phyloP scores from a whole-genome alignment of 2,888 invertebrate species.

The Philhelius pedissequus region DNA sequence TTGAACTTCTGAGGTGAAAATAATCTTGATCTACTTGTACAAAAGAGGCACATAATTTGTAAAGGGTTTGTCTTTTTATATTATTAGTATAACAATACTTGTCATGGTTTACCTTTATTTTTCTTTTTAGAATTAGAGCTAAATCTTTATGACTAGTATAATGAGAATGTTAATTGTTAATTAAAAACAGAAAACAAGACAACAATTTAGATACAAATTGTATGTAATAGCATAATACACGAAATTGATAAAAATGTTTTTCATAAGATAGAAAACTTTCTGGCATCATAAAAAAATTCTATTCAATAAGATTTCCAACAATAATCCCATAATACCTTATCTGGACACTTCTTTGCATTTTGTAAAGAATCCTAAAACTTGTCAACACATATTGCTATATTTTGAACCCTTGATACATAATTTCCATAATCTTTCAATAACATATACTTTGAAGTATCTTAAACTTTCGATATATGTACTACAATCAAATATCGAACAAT shows the following conservation, averaged over 20 bases:
- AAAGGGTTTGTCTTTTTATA: background rate
- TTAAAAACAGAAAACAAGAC: background rate
- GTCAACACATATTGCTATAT: background rate
- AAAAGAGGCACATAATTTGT: constrained; percentile 13
- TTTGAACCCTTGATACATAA: background rate
- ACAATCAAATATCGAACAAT: background rate
- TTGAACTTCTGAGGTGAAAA: constrained; percentile 52
- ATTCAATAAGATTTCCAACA: background rate
- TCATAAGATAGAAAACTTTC: too few relatives aligned
- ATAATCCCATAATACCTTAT: background rate
- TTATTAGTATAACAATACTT: background rate
- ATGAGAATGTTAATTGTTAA: background rate
- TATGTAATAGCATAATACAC: too few relatives aligned
- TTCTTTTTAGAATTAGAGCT: background rate
- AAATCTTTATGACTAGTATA: background rate
- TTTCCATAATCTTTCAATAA: constrained; percentile 11
- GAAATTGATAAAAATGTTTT: too few relatives aligned
- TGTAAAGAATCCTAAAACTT: background rate
- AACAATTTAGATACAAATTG: background rate
- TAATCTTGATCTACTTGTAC: constrained; percentile 58
- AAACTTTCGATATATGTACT: background rate
- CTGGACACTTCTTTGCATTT: background rate
- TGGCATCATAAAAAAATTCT: too few relatives aligned
- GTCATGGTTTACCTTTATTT: background rate
- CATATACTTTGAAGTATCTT: background rate